Evolutionary conservation across 2,113 vertebrate genomes (phyloP).

Genomic region (Xiphophorus couchianus): DNA sequence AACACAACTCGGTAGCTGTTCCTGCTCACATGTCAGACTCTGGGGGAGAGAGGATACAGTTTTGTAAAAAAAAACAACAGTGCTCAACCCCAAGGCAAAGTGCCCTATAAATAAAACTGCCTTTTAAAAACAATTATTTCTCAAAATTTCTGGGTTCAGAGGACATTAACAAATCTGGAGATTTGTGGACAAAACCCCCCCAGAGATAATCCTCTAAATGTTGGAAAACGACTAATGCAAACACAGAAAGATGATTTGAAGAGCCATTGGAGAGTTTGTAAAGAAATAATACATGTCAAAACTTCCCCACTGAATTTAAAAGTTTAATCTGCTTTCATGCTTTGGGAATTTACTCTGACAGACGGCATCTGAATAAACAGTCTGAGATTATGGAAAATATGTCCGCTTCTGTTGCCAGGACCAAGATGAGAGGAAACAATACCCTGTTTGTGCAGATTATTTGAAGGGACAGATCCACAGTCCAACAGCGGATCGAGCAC

Average conservation of each 20-base stretch:
- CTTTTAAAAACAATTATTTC: no score
- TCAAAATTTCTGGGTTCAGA: background rate
- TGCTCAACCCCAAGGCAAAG: slow-evolving; percentile 8
- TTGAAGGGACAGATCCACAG: background rate
- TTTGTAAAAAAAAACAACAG: background rate
- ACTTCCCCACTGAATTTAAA: background rate
- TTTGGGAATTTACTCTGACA: background rate
- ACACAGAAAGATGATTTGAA: background rate
- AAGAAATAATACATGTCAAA: background rate
- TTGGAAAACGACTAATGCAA: background rate
- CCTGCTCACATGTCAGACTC: slow-evolving; percentile 13
- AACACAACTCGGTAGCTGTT: background rate
- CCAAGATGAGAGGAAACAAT: background rate
- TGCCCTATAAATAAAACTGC: slow-evolving; percentile 1
- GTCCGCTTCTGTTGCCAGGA: background rate
- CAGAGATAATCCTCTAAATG: background rate
- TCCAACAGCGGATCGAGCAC: background rate
- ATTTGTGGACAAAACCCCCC: background rate
- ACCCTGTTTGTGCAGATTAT: background rate
- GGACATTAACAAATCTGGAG: background rate
- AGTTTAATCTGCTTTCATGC: background rate
- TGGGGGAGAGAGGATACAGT: background rate
- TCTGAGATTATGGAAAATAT: background rate
- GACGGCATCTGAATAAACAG: background rate
- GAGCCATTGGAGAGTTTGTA: background rate